Percentiles rank a stretch among this genome's conserved stretches.
These are phyloP conservation scores for Zingel zingel DNA, from an alignment of 2,113 vertebrate species.

Conservation along the genomic window DNA sequence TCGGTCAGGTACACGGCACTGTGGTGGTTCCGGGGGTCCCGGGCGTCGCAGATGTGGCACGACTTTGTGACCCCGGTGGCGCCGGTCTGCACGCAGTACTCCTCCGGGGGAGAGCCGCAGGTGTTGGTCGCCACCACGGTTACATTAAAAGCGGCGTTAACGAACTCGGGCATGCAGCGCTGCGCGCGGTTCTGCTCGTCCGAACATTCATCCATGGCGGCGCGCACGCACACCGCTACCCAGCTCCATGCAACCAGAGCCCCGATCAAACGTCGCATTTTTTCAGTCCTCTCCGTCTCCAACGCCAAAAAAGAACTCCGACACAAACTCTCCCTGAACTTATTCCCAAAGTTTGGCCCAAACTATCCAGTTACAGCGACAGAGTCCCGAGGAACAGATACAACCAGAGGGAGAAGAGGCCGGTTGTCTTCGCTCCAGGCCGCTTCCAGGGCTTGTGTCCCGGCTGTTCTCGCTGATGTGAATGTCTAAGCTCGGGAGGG, in stretches of 20 bases:
- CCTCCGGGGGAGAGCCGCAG: constrained; percentile 95
- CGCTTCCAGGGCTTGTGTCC: constrained; percentile 36
- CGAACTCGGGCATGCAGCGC: constrained; percentile 99
- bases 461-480: constrained; percentile 8
- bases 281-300: constrained; percentile 18
- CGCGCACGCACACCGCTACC: constrained; percentile 66
- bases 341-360: constrained; percentile 41
- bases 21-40: constrained; percentile 91
- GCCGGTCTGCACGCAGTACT: constrained; percentile 98
- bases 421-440: constrained; percentile 24
- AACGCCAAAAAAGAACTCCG: neutral
- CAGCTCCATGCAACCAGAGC: constrained; percentile 60
- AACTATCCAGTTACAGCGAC: constrained; percentile 54
- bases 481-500: constrained; percentile 28
- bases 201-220: constrained; percentile 93
- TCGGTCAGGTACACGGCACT: constrained; percentile 93
- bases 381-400: neutral
- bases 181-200: constrained; percentile 86
- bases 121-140: constrained; percentile 96
- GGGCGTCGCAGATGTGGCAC: constrained; percentile 96
- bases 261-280: constrained; percentile 65
- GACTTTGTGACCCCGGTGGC: constrained; percentile 99
- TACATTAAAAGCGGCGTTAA: constrained; percentile 97
- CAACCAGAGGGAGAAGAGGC: constrained; percentile 26
- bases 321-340: constrained; percentile 42